Conservation (phyloP, 1,140 invertebrate species). For the Bombus terrestris region DNA sequence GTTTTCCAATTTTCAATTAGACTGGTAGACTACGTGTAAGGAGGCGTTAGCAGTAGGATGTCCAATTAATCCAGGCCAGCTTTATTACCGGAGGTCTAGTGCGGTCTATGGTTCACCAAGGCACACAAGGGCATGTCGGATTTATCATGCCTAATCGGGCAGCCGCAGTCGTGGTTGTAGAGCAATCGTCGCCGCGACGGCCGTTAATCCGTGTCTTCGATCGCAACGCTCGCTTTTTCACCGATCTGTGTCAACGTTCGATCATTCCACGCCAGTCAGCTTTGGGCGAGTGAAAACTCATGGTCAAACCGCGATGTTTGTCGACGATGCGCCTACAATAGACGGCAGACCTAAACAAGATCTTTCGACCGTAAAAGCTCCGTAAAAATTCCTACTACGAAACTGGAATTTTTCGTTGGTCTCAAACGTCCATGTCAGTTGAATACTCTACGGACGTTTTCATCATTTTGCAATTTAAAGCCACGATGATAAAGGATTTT, state of each 20-base stretch:
- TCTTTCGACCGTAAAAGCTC: not conserved
- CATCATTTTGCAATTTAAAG: not conserved
- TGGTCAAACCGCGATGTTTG: no score
- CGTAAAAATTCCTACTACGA: not conserved
- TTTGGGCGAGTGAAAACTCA: no score
- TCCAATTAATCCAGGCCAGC: constrained; percentile 14
- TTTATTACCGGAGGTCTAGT: not conserved
- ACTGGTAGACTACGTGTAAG: not conserved
- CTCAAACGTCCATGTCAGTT: not conserved
- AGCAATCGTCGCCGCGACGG: constrained; percentile 10
- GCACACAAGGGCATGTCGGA: constrained; percentile 7
- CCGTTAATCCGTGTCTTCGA: constrained; percentile 11
- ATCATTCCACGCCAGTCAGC: no score
- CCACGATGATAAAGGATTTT: not conserved
- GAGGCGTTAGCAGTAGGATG: not conserved
- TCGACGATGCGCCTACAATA: no score
- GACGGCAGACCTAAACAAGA: not conserved
- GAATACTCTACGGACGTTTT: not conserved
- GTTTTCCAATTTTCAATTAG: not conserved
- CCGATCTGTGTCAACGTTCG: not conserved
- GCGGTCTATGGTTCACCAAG: constrained; percentile 29
- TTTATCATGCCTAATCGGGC: constrained; percentile 17
- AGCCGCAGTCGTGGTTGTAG: not conserved
- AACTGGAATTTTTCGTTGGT: not conserved
- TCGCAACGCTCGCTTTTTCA: constrained; percentile 11